phyloP scores from a whole-genome alignment of 2,888 invertebrate species.

The Tipula unca region DNA sequence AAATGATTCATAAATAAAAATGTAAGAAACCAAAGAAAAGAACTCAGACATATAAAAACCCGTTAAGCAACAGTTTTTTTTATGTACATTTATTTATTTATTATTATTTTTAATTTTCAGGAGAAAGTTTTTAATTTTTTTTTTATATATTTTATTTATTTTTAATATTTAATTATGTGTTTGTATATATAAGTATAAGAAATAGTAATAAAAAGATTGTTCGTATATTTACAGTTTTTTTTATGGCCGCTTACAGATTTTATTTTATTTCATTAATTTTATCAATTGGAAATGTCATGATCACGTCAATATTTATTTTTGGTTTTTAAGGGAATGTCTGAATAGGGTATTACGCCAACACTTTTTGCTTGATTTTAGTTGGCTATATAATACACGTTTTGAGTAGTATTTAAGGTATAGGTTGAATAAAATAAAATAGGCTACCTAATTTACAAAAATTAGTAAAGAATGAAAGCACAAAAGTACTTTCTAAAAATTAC shows the following conservation, averaged over 20 bases:
- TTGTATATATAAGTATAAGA: background rate
- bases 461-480: too few species aligned
- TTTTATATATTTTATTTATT: background rate
- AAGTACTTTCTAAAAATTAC: too few species aligned
- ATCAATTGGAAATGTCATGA: slow-evolving; percentile 14
- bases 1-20: background rate
- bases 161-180: background rate
- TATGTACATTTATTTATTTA: background rate
- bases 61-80: slow-evolving; percentile 3
- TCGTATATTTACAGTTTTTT: background rate
- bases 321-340: background rate
- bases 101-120: background rate
- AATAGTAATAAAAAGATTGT: background rate
- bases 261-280: background rate
- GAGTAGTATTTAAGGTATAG: too few species aligned
- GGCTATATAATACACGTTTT: background rate
- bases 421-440: too few species aligned
- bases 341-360: background rate
- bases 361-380: background rate
- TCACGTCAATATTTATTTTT: background rate
- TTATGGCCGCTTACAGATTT: background rate
- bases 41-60: background rate
- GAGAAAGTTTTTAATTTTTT: slow-evolving; percentile 9
- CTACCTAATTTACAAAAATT: too few species aligned
- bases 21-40: background rate